Conservation (phyloP, 2,797 vertebrate species). For the Cichlasoma orientale region DNA sequence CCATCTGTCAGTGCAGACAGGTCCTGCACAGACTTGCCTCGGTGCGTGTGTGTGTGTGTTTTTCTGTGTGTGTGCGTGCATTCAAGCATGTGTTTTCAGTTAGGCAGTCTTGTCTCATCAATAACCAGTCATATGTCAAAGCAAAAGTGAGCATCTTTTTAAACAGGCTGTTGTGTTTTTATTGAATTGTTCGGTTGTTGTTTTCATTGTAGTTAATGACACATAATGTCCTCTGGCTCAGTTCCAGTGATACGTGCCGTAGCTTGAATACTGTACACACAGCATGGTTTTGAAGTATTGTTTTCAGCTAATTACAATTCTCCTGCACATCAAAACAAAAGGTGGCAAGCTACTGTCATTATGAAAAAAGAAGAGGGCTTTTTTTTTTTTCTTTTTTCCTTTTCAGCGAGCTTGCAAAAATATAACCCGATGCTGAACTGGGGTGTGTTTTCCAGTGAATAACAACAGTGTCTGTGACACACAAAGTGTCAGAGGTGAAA, state of each 20-base stretch:
- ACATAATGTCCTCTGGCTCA: slow-evolving; percentile 2
- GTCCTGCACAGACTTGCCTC: slow-evolving; percentile 32
- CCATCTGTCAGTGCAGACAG: slow-evolving; percentile 37
- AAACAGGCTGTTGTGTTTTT: background rate
- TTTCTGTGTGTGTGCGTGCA: slow-evolving; percentile 3
- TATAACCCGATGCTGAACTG: slow-evolving; percentile 54
- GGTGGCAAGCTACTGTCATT: slow-evolving; percentile 10
- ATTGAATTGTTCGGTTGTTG: background rate
- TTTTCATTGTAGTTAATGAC: background rate
- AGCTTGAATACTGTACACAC: slow-evolving; percentile 5
- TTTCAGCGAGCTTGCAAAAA: slow-evolving; percentile 42
- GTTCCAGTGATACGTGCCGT: background rate
- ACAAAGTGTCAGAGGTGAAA: slow-evolving; percentile 67
- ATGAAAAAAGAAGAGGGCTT: slow-evolving; percentile 1
- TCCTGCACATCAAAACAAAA: slow-evolving; percentile 35
- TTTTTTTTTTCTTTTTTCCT: slow-evolving; percentile 26
- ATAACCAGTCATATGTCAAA: slow-evolving; percentile 33
- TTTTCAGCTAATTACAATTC: slow-evolving; percentile 44
- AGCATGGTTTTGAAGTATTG: slow-evolving; percentile 27
- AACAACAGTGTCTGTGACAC: slow-evolving; percentile 57
- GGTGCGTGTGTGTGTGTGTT: slow-evolving; percentile 33
- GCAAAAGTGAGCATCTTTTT: slow-evolving; percentile 1
- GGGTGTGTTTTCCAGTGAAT: slow-evolving; percentile 65
- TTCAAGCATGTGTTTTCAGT: background rate
- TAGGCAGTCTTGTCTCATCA: slow-evolving; percentile 31